Evolutionary conservation across 2,113 vertebrate species (phyloP).

Genomic region (Neodon shergylaensis): DNA sequence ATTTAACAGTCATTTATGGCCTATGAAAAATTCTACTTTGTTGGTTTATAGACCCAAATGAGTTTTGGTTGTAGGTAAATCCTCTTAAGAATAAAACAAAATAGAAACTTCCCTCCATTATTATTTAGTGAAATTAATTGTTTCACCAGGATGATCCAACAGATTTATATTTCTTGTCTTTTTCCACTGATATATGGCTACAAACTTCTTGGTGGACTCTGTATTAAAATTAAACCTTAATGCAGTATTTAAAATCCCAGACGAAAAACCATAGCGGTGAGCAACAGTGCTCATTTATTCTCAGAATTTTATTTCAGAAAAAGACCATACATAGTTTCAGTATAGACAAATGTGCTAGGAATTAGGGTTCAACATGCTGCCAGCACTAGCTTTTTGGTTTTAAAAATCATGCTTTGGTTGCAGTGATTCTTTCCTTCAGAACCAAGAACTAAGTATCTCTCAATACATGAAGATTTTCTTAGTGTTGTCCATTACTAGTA

Average conservation of each 20-base stretch:
- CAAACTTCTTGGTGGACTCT: neutral
- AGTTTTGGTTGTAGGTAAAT: slow-evolving; percentile 44
- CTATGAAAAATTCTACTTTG: slow-evolving; percentile 32
- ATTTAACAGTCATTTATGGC: slow-evolving; percentile 8
- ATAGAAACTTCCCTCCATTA: neutral
- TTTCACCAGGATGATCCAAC: neutral
- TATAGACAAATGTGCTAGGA: neutral
- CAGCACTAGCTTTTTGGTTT: neutral
- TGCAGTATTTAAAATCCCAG: neutral
- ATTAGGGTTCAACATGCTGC: neutral
- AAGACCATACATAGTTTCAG: neutral
- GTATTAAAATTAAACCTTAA: slow-evolving; percentile 5
- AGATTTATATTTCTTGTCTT: neutral
- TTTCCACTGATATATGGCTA: neutral
- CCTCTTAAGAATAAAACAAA: neutral
- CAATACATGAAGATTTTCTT: neutral
- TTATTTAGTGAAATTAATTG: slow-evolving; percentile 30
- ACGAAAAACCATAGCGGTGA: neutral
- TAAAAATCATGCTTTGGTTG: neutral
- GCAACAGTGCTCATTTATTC: neutral
- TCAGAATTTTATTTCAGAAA: slow-evolving; percentile 11
- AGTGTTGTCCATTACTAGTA: neutral
- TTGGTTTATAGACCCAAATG: slow-evolving; percentile 18
- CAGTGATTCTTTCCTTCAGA: slow-evolving; percentile 1
- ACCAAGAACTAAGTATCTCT: neutral